Evolutionary conservation across 2,888 invertebrate species (phyloP).

Genomic region (Meliscaeva auricollis): DNA sequence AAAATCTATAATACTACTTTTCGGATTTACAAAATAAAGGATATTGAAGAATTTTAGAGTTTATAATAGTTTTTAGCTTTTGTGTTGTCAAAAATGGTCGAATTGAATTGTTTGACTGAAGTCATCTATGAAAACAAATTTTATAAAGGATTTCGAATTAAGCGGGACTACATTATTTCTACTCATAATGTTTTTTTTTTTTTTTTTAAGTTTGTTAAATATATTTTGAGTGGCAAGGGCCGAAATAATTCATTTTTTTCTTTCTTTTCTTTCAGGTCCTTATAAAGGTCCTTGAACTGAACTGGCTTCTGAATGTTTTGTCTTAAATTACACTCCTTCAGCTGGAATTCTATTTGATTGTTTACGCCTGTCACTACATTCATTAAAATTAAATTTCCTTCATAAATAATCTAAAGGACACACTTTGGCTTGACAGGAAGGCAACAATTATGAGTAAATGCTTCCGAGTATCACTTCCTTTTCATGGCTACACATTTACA

Average conservation of each 20-base stretch:
- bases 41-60: slow-evolving; percentile 39
- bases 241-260: background rate
- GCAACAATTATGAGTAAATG: slow-evolving; percentile 59
- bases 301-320: slow-evolving; percentile 16
- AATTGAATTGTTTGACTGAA: background rate
- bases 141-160: background rate
- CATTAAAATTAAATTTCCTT: slow-evolving; percentile 32
- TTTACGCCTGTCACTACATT: slow-evolving; percentile 13
- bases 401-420: slow-evolving; percentile 62
- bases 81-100: background rate
- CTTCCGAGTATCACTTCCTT: slow-evolving; percentile 55
- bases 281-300: background rate
- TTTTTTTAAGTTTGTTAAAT: background rate
- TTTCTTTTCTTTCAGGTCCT: background rate
- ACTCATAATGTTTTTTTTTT: background rate
- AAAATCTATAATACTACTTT: slow-evolving; percentile 22
- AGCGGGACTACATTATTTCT: background rate
- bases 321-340: slow-evolving; percentile 36
- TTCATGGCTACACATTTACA: background rate
- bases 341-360: slow-evolving; percentile 5
- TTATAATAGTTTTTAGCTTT: background rate
- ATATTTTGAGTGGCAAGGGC: background rate
- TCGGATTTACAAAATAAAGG: background rate
- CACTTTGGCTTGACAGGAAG: slow-evolving; percentile 44
- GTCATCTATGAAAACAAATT: background rate